Evolutionary conservation across 1,140 invertebrate species (phyloP).

Genomic region (Eumaeus atala): DNA sequence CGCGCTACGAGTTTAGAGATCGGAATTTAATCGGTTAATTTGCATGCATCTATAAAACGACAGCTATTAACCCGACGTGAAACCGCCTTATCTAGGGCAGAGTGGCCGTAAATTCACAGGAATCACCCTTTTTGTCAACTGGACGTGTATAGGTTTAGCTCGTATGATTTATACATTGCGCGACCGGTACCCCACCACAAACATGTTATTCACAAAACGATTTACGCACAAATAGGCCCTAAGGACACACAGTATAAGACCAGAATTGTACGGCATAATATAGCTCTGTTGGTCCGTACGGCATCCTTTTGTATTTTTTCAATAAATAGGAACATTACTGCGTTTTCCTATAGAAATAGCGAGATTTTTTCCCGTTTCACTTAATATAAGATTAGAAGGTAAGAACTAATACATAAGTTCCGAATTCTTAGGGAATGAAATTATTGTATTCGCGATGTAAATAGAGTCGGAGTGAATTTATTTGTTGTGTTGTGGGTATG

Average conservation of each 20-base stretch:
- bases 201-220: conserved; percentile 11
- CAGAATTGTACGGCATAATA: background rate
- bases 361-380: conserved; percentile 17
- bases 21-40: conserved; percentile 5
- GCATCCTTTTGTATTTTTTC: conserved; percentile 19
- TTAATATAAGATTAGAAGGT: conserved; percentile 19
- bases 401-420: conserved; percentile 18
- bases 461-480: conserved; percentile 6
- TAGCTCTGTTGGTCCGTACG: background rate
- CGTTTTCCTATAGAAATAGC: conserved; percentile 18
- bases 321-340: conserved; percentile 18
- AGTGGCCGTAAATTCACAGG: conserved; percentile 44
- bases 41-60: conserved; percentile 2
- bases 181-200: conserved; percentile 7
- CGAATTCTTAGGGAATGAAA: conserved; percentile 3
- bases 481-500: conserved; percentile 2
- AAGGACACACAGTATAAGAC: background rate
- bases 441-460: background rate
- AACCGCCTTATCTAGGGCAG: conserved; percentile 22
- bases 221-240: conserved; percentile 3
- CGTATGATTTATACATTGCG: conserved; percentile 52
- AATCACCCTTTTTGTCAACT: conserved; percentile 66
- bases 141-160: conserved; percentile 53
- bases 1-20: background rate
- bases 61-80: conserved; percentile 9